Conservation (phyloP, 2,797 vertebrate genomes). For the Hypotaenidia philippensis region DNA sequence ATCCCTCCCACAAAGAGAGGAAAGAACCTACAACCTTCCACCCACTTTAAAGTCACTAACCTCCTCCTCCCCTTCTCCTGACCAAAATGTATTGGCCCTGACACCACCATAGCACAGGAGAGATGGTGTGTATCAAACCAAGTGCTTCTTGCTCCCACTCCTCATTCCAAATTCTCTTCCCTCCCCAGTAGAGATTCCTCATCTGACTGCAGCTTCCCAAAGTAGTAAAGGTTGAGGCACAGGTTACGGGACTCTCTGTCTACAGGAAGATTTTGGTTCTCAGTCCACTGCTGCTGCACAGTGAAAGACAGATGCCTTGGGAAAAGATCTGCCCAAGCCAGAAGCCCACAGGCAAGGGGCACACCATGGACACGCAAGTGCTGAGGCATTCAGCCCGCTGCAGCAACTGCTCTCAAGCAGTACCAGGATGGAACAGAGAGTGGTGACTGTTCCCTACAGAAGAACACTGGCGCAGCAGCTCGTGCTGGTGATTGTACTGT, state of each 20-base stretch:
- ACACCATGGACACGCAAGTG: background rate
- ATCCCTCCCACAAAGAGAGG: background rate
- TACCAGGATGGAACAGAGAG: background rate
- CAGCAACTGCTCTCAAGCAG: background rate
- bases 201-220: background rate
- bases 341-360: background rate
- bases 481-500: background rate
- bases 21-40: background rate
- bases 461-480: background rate
- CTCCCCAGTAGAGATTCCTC: background rate
- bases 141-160: background rate
- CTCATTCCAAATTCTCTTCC: background rate
- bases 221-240: background rate
- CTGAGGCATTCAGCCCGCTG: background rate
- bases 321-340: background rate
- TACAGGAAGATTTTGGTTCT: too few species aligned
- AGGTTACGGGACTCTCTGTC: fast-evolving
- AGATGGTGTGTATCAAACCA: background rate
- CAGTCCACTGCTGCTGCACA: background rate
- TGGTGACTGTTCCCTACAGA: background rate
- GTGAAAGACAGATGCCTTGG: background rate
- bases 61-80: background rate
- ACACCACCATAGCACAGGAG: background rate
- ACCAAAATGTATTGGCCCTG: background rate
- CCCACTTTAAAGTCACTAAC: background rate